Conservation (phyloP, 2,888 invertebrate species). For the Fissipunctia ypsillon region DNA sequence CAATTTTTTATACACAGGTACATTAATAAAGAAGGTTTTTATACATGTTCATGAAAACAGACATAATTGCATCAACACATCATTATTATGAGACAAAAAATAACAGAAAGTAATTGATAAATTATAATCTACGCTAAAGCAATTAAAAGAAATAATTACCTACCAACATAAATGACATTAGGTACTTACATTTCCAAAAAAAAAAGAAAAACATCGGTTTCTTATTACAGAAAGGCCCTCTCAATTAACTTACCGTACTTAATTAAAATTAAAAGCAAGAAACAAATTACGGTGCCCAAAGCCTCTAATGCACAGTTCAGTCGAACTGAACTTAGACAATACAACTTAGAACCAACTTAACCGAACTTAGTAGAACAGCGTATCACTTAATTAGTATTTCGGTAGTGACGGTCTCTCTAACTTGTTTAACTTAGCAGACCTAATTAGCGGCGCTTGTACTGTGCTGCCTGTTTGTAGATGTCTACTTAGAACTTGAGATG, state of each 20-base stretch:
- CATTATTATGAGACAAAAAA: no score
- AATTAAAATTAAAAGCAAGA: constrained; percentile 43
- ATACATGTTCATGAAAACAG: not conserved
- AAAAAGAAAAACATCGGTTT: not conserved
- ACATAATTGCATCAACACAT: no score
- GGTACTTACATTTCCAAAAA: no score
- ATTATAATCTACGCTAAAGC: no score
- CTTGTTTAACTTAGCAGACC: constrained; percentile 83
- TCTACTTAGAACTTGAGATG: constrained; percentile 10
- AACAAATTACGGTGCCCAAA: constrained; percentile 26
- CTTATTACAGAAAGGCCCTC: not conserved
- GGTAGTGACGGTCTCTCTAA: constrained; percentile 73
- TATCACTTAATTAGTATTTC: constrained; percentile 82
- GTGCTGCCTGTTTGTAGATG: constrained; percentile 38
- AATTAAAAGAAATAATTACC: no score
- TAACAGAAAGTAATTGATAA: no score
- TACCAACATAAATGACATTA: no score
- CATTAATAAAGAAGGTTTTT: no score
- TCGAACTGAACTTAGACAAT: constrained; percentile 74
- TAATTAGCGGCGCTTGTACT: constrained; percentile 79
- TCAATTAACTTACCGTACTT: constrained; percentile 23
- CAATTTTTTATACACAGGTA: no score
- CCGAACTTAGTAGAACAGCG: constrained; percentile 70
- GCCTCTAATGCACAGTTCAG: constrained; percentile 33
- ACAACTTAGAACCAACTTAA: constrained; percentile 80